Percentiles rank a stretch among this genome's conserved stretches.
These are phyloP conservation scores for Hemithea aestivaria DNA, from an alignment of 2,888 invertebrate genomes.

Conservation along the genomic window DNA sequence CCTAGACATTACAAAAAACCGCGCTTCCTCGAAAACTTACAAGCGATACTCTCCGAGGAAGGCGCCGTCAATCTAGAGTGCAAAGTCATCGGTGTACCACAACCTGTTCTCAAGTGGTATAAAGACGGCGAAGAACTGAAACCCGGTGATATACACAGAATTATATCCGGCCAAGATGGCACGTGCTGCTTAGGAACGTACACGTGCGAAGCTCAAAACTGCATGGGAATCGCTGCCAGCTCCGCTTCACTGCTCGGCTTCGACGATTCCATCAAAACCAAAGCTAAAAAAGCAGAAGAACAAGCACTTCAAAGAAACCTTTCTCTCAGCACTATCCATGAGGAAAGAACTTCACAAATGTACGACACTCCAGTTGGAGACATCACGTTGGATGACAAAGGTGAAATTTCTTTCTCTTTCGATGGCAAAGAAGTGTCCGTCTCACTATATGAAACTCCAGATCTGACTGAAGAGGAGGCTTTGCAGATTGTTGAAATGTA, in stretches of 20 bases:
- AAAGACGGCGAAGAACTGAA: constrained; percentile 94
- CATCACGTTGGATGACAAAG: constrained; percentile 88
- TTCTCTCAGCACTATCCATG: constrained; percentile 94
- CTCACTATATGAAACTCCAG: constrained; percentile 94
- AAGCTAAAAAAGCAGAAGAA: constrained; percentile 73
- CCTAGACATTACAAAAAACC: constrained; percentile 94
- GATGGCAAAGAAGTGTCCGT: constrained; percentile 95
- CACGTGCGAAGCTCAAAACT: constrained; percentile 93
- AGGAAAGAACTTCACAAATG: constrained; percentile 92
- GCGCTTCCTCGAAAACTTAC: constrained; percentile 89
- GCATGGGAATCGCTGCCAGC: constrained; percentile 93
- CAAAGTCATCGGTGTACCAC: constrained; percentile 94
- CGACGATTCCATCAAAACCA: constrained; percentile 83
- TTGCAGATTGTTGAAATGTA: constrained; percentile 96
- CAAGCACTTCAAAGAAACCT: constrained; percentile 83
- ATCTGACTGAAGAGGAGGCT: constrained; percentile 94
- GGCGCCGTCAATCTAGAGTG: constrained; percentile 95
- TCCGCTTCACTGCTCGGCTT: constrained; percentile 93
- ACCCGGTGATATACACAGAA: constrained; percentile 94
- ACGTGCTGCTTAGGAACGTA: constrained; percentile 94
- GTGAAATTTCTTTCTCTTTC: constrained; percentile 93
- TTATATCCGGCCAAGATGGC: constrained; percentile 93
- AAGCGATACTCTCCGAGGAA: constrained; percentile 91
- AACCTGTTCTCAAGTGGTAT: constrained; percentile 94
- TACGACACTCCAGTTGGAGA: constrained; percentile 90